phyloP scores from a whole-genome alignment of 2,888 invertebrate genomes.

The Dione vanillae region DNA sequence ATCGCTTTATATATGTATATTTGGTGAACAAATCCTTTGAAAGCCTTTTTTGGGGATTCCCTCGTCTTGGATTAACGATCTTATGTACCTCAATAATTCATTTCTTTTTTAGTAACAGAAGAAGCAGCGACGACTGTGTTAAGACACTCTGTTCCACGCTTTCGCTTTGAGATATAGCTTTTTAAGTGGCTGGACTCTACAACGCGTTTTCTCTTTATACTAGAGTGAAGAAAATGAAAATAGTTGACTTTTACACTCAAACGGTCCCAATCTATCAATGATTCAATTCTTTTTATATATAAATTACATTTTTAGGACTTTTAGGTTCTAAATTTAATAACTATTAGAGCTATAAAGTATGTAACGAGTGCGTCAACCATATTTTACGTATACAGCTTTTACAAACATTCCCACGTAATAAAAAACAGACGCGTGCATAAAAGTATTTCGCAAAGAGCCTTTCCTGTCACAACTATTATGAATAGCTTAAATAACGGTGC shows the following conservation, averaged over 20 bases:
- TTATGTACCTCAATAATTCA: no score
- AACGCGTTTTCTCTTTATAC: no score
- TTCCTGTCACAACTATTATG: slow-evolving; percentile 34
- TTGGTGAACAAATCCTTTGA: no score
- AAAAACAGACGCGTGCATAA: slow-evolving; percentile 44
- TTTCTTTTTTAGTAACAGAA: no score
- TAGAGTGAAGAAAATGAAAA: no score
- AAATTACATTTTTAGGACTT: not conserved
- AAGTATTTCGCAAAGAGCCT: slow-evolving; percentile 36
- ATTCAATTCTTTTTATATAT: not conserved
- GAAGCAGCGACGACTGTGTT: no score
- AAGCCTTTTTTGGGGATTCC: no score
- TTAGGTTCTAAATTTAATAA: not conserved
- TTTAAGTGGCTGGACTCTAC: no score
- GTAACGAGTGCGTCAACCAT: slow-evolving; percentile 26
- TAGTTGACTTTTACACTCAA: no score
- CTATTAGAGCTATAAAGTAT: slow-evolving; percentile 29
- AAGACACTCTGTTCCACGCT: no score
- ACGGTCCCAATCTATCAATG: not conserved
- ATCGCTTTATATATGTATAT: not conserved
- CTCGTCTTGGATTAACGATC: no score
- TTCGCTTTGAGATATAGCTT: no score
- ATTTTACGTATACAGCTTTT: slow-evolving; percentile 43
- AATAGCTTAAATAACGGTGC: slow-evolving; percentile 36
- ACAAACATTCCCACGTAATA: slow-evolving; percentile 42